These are phyloP conservation scores for Sympetrum striolatum DNA, from an alignment of 2,888 invertebrate genomes.

Conservation along the genomic window DNA sequence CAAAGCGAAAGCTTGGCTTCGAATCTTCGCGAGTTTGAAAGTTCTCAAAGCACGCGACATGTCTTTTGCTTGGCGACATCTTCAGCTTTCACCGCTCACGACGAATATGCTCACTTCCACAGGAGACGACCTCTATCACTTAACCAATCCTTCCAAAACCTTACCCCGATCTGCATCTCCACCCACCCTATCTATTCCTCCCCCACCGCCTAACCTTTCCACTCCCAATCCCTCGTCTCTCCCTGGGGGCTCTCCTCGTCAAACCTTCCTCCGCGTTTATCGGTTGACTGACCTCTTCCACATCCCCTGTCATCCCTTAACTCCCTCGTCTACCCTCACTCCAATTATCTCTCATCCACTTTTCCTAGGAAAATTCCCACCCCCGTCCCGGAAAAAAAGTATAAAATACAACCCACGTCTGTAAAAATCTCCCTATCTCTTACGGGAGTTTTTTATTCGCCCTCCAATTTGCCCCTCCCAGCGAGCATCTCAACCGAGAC, in stretches of 20 bases:
- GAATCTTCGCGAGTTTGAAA: too few species aligned
- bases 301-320: neutral
- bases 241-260: neutral
- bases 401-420: neutral
- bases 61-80: too few species aligned
- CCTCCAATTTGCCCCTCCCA: neutral
- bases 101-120: too few species aligned
- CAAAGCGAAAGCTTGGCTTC: too few species aligned
- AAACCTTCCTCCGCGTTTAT: slow-evolving; percentile 15
- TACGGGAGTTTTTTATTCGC: neutral
- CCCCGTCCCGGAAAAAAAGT: neutral
- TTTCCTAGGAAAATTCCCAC: neutral
- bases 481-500: neutral
- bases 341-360: slow-evolving; percentile 33
- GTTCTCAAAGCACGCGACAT: too few species aligned
- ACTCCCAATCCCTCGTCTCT: neutral
- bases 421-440: neutral
- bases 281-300: slow-evolving; percentile 36
- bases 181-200: neutral
- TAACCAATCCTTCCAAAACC: neutral
- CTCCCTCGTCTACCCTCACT: neutral
- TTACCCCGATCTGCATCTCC: neutral
- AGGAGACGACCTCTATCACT: neutral
- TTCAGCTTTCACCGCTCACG: too few species aligned
- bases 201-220: neutral